Evolutionary conservation across 2,113 vertebrate species (phyloP), one percentile per base, ranked within the genome.

Genomic region (Hippolais icterina): DNA sequence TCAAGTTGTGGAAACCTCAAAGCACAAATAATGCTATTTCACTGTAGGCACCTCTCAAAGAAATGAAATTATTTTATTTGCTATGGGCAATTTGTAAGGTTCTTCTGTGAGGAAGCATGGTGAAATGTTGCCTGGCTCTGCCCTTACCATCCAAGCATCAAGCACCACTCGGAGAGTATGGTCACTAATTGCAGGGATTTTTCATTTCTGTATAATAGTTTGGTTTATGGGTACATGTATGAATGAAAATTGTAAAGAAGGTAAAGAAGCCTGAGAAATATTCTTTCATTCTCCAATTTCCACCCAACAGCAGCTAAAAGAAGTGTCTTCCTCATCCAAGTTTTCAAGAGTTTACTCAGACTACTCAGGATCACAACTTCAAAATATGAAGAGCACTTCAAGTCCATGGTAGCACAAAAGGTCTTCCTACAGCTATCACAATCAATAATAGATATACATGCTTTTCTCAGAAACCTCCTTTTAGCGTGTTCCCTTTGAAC

Each of bases 371-470:
- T 89, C 71, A 87, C 65, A 82, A 35, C 41, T 69, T 68, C 42
- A 88, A 90, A 91, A 90, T 54, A 79, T 71, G 87, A 94, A 95
- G 90, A 93, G 89, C 83, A 76, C 92, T 95, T 92, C 53, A 95
- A 57, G 42, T 61, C 54, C 42, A 57, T 21, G 60, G 41, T 49
- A 84, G 70, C 88, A 96, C 79, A 83, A 93, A 93, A 95, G 83
- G 63, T 83, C 87, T 90, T 83, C 72, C 68, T 81, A 88, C 88
- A 94, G 61, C 94, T 84, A 84, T 85, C 39, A 46, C 50, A 76
- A 91, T 97, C 96, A 63, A 96, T 97, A 96, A 66, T 3, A 42
- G 64, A 91, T 85, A 85, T 35, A 66, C 31, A 47, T 1, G 5
- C 31, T 92, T 89, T 93, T 81, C 66, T 75, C 88, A 80, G 77